Base-by-base conservation (phyloP, 2,797 vertebrate genomes). In the Megalops cyprinoides region DNA sequence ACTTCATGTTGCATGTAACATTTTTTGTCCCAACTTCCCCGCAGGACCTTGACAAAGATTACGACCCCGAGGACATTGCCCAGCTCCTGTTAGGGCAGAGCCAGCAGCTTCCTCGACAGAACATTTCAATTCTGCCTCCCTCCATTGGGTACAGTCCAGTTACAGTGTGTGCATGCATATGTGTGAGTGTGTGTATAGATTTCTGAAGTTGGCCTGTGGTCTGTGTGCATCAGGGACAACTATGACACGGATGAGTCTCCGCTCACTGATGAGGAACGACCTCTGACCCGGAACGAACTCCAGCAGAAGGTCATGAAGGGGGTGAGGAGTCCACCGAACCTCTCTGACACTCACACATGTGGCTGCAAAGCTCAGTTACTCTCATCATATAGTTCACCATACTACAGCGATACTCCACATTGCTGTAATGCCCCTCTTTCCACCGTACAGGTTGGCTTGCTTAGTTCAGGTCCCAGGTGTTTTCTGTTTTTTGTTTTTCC, bases 221-320 rank as follows among this genome's bases (percentile, higher is more conserved):
- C 71, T 56, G 62, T 42, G 23, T 44, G 6, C 28, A 18, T 55
- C n/a, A 82, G 81, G 56, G 83, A 86, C 34, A 87, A 90, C 23
- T 77, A 79, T 79, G 87, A 86, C 83, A 83, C 83, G 25, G 84
- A 84, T 60, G 84, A 87, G 23, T 84, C 79, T 51, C 69, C 74
- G 28, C 55, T 42, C 28, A 85, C 82, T 18, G 85, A 81, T 65
- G 89, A 82, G 42, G 87, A 90, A 46, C 87, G 87, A 55, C 92
- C 91, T 0, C 82, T 94, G 83, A 92, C 88, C 39, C 87, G 87
- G 15, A 86, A 89, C 62, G 92, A 94, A 62, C 81, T 94, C n/a
- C 87, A 86, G 62, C 79, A 85, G 42, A 86, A 86, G 20, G 86
- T 92, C 76, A 37, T 85, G 82, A 90, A 89, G 71, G 80, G 82